A percentile compares a stretch with the other conserved stretches of the same genome.
These are phyloP conservation scores for Lipotes vexillifer DNA, from an alignment of 2,113 vertebrate genomes.

Conservation along the genomic window DNA sequence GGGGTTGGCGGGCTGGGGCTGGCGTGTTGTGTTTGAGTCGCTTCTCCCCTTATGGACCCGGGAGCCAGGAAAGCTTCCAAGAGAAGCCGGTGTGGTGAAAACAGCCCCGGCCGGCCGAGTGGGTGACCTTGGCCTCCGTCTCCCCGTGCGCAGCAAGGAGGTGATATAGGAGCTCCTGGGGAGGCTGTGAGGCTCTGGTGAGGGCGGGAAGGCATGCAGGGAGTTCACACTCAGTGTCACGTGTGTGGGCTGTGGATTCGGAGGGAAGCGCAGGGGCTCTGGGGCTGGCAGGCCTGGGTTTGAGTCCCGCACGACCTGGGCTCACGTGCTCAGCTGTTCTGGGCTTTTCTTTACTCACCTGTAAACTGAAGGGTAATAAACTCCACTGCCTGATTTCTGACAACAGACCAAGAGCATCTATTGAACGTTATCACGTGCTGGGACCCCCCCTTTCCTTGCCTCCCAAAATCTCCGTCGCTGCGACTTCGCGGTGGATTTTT, in stretches of 20 bases:
- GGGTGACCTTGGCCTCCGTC: neutral
- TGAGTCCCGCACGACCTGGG: fast-evolving
- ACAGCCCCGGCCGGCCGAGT: neutral
- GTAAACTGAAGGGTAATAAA: neutral
- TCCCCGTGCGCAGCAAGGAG: neutral
- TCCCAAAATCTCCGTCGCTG: neutral
- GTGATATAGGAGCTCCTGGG: neutral
- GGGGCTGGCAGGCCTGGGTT: neutral
- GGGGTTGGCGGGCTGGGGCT: neutral
- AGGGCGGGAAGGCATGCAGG: neutral
- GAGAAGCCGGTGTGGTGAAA: neutral
- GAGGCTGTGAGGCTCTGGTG: neutral
- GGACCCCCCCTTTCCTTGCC: neutral
- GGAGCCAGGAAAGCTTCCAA: neutral
- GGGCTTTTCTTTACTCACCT: neutral
- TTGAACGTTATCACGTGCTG: neutral
- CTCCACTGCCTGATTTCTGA: neutral
- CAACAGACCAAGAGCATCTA: neutral
- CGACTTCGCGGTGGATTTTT: neutral
- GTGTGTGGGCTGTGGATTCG: neutral
- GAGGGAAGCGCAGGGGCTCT: neutral
- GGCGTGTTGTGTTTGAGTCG: neutral
- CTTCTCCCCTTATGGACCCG: neutral
- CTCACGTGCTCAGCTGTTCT: neutral
- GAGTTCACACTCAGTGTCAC: neutral